These are phyloP conservation scores for Seira sanloemensis DNA, from an alignment of 2,888 invertebrate species.

Conservation along the genomic window DNA sequence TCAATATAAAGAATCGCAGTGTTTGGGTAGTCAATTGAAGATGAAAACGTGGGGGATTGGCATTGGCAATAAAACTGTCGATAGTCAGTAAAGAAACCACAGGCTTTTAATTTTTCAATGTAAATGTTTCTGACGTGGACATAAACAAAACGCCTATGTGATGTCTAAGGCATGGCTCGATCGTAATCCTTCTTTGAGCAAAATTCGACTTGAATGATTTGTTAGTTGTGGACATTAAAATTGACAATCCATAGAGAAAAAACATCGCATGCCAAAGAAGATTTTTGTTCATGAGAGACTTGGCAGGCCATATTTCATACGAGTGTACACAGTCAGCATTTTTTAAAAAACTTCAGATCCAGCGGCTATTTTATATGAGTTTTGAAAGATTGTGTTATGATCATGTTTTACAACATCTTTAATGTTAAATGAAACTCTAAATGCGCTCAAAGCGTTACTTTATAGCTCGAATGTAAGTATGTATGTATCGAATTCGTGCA, in stretches of 20 bases:
- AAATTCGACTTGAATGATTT: background rate
- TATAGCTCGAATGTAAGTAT: background rate
- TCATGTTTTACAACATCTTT: background rate
- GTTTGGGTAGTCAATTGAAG: background rate
- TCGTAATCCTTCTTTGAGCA: background rate
- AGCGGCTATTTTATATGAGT: background rate
- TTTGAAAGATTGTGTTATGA: background rate
- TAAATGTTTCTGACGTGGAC: background rate
- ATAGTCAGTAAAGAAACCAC: background rate
- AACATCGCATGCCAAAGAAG: slow-evolving; percentile 27
- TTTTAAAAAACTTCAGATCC: background rate
- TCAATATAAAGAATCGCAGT: no score
- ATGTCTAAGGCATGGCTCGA: background rate
- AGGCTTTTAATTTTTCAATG: background rate
- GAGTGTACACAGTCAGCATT: background rate
- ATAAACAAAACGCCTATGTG: background rate
- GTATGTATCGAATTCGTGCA: background rate
- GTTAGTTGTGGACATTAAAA: slow-evolving; percentile 27
- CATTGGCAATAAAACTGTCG: background rate
- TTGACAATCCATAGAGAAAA: slow-evolving; percentile 18
- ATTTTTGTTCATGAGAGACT: background rate
- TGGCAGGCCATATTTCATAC: slow-evolving; percentile 34
- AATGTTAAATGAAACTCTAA: slow-evolving; percentile 1
- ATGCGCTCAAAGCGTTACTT: background rate
- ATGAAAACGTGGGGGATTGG: background rate